phyloP scores from a whole-genome alignment of 1,140 invertebrate species.

The Drosophila prosaltans region DNA sequence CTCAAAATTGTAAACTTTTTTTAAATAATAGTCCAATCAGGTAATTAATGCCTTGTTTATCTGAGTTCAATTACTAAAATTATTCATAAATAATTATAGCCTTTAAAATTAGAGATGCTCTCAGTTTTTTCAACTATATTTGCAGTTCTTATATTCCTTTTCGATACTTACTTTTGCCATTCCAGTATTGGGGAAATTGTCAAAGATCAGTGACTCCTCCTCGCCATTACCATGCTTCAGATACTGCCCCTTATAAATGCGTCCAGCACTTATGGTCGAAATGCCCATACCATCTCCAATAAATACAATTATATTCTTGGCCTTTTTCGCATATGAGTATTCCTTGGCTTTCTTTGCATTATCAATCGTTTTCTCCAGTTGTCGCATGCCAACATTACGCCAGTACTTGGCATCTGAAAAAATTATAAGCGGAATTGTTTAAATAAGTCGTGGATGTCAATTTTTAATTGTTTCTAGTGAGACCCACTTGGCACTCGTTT shows the following conservation, averaged over 20 bases:
- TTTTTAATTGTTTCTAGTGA: constrained; percentile 59
- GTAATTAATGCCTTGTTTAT: neutral
- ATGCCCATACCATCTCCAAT: constrained; percentile 92
- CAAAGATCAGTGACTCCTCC: constrained; percentile 86
- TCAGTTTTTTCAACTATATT: neutral
- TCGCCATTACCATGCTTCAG: constrained; percentile 85
- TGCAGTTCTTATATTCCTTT: neutral
- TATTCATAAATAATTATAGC: neutral
- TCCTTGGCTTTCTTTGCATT: constrained; percentile 55
- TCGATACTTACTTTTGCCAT: constrained; percentile 85
- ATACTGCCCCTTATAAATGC: constrained; percentile 87
- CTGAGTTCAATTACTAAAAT: neutral
- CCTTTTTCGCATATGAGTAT: constrained; percentile 83
- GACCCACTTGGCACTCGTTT: constrained; percentile 52
- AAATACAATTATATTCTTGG: constrained; percentile 89
- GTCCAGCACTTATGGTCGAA: constrained; percentile 88
- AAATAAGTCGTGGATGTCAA: constrained; percentile 35
- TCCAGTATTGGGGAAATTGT: constrained; percentile 87
- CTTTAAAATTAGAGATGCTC: neutral
- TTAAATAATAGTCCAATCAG: neutral
- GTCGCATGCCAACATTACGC: constrained; percentile 59
- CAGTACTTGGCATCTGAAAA: constrained; percentile 68
- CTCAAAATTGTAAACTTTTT: neutral
- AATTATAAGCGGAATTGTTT: constrained; percentile 22
- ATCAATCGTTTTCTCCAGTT: constrained; percentile 63